These are phyloP conservation scores for Tipula helvola DNA, from an alignment of 2,888 invertebrate genomes.

Conservation along the genomic window DNA sequence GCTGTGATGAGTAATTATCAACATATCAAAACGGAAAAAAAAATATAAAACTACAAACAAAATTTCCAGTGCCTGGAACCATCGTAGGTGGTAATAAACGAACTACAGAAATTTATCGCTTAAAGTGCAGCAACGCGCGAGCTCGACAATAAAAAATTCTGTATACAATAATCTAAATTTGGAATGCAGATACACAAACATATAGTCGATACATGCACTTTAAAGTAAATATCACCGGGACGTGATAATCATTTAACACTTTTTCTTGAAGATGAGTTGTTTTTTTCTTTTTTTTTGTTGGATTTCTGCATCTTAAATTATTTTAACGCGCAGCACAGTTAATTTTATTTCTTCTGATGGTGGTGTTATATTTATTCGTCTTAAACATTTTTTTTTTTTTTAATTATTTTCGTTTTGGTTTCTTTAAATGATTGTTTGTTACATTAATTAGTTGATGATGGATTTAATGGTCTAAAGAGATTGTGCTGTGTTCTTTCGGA, in stretches of 20 bases:
- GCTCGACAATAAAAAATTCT: neutral
- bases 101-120: neutral
- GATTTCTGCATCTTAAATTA: neutral
- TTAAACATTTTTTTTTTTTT: neutral
- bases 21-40: neutral
- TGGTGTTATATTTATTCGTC: neutral
- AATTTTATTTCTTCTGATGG: neutral
- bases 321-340: neutral
- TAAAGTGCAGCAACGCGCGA: neutral
- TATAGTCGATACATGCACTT: neutral
- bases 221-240: neutral
- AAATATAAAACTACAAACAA: neutral
- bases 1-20: neutral
- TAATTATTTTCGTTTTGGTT: neutral
- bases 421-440: neutral
- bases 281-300: neutral
- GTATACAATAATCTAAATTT: neutral
- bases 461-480: neutral
- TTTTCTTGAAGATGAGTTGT: neutral
- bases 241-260: conserved; percentile 4
- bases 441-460: conserved; percentile 4
- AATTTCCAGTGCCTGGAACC: neutral
- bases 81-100: neutral
- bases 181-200: neutral
- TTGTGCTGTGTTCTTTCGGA: neutral